These are phyloP conservation scores for Subanguina moxae DNA, from an alignment of 1,140 invertebrate species.

Conservation along the genomic window DNA sequence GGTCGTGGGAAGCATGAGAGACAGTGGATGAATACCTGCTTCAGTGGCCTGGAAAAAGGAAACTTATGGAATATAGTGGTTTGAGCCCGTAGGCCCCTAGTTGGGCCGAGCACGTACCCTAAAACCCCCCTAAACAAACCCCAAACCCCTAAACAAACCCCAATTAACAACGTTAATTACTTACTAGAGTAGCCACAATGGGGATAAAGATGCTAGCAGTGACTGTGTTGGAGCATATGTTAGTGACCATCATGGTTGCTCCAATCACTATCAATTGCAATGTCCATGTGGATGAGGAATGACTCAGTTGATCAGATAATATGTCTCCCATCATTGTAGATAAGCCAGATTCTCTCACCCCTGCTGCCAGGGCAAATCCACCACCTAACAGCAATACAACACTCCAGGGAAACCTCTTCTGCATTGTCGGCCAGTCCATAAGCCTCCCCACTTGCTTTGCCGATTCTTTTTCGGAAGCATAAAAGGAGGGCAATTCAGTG, in stretches of 20 bases:
- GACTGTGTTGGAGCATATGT: slow-evolving; percentile 38
- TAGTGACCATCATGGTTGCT: slow-evolving; percentile 34
- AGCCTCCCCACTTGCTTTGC: slow-evolving; percentile 1
- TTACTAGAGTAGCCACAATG: slow-evolving; percentile 34
- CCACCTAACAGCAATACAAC: slow-evolving; percentile 38
- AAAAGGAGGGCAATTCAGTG: slow-evolving; percentile 26
- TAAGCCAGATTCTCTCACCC: slow-evolving; percentile 37
- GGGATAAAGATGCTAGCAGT: slow-evolving; percentile 38
- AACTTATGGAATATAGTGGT: no score
- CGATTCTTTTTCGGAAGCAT: background rate
- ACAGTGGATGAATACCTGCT: slow-evolving; percentile 61
- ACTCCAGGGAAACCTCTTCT: slow-evolving; percentile 41
- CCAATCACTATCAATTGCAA: slow-evolving; percentile 32
- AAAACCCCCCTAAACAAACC: no score
- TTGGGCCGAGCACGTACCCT: no score
- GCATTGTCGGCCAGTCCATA: slow-evolving; percentile 49
- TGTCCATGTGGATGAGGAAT: slow-evolving; percentile 17
- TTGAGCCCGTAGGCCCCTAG: no score
- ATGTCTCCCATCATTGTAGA: slow-evolving; percentile 24
- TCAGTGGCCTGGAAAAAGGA: slow-evolving; percentile 42
- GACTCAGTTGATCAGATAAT: slow-evolving; percentile 1
- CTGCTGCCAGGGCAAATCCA: slow-evolving; percentile 37
- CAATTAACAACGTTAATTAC: background rate
- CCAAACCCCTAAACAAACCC: no score
- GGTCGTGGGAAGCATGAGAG: slow-evolving; percentile 62